Evolutionary conservation across 2,797 vertebrate species (phyloP), one percentile per base, ranked within the genome.

Genomic region (Arnoldichthys spilopterus): DNA sequence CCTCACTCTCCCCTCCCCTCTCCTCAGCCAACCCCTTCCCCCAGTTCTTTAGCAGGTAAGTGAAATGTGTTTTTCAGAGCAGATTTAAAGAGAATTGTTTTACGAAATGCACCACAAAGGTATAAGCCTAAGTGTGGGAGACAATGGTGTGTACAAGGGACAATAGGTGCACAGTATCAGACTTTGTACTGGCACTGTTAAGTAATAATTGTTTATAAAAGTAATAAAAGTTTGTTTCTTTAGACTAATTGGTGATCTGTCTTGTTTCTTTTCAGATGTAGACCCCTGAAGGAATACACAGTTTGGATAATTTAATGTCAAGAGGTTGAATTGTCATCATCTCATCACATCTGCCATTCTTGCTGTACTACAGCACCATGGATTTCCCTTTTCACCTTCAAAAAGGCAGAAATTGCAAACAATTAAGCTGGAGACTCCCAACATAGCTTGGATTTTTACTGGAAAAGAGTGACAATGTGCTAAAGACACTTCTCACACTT

Each of bases 401-500:
- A 22, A 53, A 72, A 30, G 16, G 40, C 73, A 61, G 26, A 45
- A 68, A 22, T 5, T 13, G 49, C 56, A 72, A 49, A 24, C 12
- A 4, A 26, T 32, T 32, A 5, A 59, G 11, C 85, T 91, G 91
- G 92, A 92, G 88, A 88, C 83, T 90, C 0, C 90, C 90, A 20
- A 92, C 92, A 88, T 92, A 91, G 82, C 86, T 69, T 72, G 6
- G 2, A 12, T 75, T 43, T 12, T 68, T 62, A 12, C 0, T 61
- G 43, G 61, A 62, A 67, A 74, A 32, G 20, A 47, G 62, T 62
- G 13, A 56, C 64, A 56, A 66, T 28, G 69, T 53, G 13, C 53
- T 47, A 18, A n/a, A 12, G 77, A 72, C 49, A 61, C 15, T 32
- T 61, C 66, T 79, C 43, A 45, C 9, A 45, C 43, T 67, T 24